phyloP scores from a whole-genome alignment of 2,888 invertebrate species.

The Malacosoma neustria region DNA sequence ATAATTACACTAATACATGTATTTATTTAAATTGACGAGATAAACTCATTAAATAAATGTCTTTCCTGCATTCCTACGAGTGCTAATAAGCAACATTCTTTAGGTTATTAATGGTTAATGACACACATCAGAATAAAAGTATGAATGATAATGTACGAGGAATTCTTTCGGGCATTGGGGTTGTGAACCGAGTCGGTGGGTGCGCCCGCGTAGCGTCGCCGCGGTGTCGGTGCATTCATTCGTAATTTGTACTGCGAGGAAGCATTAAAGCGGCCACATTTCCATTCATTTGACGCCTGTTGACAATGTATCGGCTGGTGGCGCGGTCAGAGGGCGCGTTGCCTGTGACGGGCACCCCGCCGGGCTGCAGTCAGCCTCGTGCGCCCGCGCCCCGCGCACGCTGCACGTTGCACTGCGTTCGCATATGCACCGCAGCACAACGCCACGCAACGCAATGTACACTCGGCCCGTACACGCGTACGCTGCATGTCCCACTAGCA shows the following conservation, averaged over 20 bases:
- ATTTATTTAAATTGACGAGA: neutral
- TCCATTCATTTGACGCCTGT: constrained; percentile 61
- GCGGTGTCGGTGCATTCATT: constrained; percentile 23
- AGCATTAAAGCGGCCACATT: constrained; percentile 41
- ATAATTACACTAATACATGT: too few relatives aligned
- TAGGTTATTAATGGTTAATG: neutral
- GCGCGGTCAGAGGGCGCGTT: constrained; percentile 50
- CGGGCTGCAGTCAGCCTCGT: constrained; percentile 32
- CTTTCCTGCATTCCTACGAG: neutral
- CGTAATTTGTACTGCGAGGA: constrained; percentile 19
- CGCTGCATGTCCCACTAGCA: neutral
- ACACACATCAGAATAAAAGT: constrained; percentile 6
- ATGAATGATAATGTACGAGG: constrained; percentile 1
- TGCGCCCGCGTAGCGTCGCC: constrained; percentile 1
- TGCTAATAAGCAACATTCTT: neutral
- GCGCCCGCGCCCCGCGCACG: constrained; percentile 48
- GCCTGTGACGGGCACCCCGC: constrained; percentile 40
- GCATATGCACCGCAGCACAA: constrained; percentile 25
- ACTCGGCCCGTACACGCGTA: constrained; percentile 21
- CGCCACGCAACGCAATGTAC: constrained; percentile 18
- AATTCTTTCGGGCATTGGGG: neutral
- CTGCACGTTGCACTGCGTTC: constrained; percentile 35
- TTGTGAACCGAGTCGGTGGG: neutral
- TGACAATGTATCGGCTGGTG: constrained; percentile 48
- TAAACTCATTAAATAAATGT: neutral